Base-by-base conservation (phyloP, 2,888 invertebrate genomes). In the Chloroclystis v-ata region DNA sequence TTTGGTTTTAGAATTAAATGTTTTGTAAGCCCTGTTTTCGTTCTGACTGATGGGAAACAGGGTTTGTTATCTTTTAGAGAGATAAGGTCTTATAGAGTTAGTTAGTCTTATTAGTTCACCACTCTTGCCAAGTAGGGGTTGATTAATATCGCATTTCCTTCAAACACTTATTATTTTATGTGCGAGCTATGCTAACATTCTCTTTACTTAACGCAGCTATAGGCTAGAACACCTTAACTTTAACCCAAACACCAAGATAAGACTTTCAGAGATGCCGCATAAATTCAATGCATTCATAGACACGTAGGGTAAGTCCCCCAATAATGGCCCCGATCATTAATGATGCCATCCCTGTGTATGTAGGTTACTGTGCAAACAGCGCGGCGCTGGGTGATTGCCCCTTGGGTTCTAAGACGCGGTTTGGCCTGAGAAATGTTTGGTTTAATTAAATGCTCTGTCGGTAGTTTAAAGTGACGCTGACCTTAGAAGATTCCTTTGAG, bases 351-450 rank as follows among this genome's bases (percentile, higher is more conserved):
- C 83, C 85, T 83, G 67, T 66, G 75, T 75, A 86, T 85, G 84
- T 86, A 84, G 86, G 86, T 87, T 86, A 87, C 86, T 86, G 83
- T 85, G 86, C 72, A 87, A 87, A 87, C 83, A 86, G 74, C 56
- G 52, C 83, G 86, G 74, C 56, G 52, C 63, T 57, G 70, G 85
- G 82, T 80, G 67, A 72, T 68, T 75, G 76, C 65, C 73, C 78
- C 76, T 67, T 65, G 61, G 56, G 58, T 59, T 58, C 57, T 51
- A 72, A 73, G 74, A 69, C 59, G 63, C 46, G 61, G 52, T 39
- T 43, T 52, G 59, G 65, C 62, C 63, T 54, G 68, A 72, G 57
- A 67, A 69, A 66, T 65, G 67, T 65, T 67, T 62, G 61, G 64
- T 69, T 71, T 71, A 69, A 69, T 72, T 66, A 66, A 62, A 43